phyloP scores from a whole-genome alignment of 1,140 invertebrate species.

The Drosophila dunni region DNA sequence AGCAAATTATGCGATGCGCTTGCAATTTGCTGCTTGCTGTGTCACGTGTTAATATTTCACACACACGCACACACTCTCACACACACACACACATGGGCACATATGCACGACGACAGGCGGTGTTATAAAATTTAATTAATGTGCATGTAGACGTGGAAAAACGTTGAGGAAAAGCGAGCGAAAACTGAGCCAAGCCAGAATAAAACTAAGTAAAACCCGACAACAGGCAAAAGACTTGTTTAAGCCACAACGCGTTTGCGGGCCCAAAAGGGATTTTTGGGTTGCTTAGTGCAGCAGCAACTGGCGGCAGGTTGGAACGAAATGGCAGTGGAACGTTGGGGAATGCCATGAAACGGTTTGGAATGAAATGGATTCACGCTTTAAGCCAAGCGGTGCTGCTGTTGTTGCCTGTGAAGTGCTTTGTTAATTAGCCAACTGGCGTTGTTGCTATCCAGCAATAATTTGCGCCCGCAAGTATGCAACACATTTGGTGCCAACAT shows the following conservation, averaged over 20 bases:
- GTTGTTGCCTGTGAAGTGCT: conserved; percentile 69
- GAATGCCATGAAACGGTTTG: no score
- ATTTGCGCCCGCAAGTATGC: conserved; percentile 80
- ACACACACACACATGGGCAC: conserved; percentile 20
- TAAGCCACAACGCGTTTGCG: conserved; percentile 19
- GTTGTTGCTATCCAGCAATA: conserved; percentile 69
- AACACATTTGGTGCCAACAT: conserved; percentile 69
- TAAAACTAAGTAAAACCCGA: conserved; percentile 3
- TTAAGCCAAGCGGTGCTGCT: background rate
- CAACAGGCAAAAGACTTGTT: conserved; percentile 36
- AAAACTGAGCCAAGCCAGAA: conserved; percentile 26
- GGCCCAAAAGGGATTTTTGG: conserved; percentile 43
- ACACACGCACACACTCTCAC: conserved; percentile 10
- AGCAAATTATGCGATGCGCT: conserved; percentile 72
- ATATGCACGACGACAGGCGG: conserved; percentile 30
- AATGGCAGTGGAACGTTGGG: no score
- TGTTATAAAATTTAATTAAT: conserved; percentile 80
- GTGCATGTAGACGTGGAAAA: conserved; percentile 41
- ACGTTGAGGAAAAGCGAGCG: background rate
- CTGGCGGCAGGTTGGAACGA: background rate
- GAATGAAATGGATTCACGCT: conserved; percentile 4
- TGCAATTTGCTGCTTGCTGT: conserved; percentile 64
- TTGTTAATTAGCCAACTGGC: conserved; percentile 81
- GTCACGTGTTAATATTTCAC: conserved; percentile 69
- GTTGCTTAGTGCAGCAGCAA: conserved; percentile 52